Evolutionary conservation across 30 jellyfish, hydroid and myxozoan genomes (phyloP).

Genomic region (Aurelia aurita): DNA sequence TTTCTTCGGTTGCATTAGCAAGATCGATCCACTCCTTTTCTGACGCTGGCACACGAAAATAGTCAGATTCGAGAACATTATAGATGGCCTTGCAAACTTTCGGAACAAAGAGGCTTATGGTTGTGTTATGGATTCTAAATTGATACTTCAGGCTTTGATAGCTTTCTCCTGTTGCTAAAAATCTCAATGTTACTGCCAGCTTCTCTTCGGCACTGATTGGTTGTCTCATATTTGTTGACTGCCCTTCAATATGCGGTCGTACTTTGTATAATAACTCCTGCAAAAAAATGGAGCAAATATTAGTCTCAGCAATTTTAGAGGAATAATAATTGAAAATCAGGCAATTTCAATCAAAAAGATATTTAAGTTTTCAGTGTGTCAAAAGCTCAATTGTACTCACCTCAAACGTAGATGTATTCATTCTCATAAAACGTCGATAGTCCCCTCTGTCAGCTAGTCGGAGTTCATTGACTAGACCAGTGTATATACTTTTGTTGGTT

Average conservation of each 20-base stretch:
- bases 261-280: constrained; percentile 39
- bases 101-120: constrained; percentile 29
- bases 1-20: constrained; percentile 33
- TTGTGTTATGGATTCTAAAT: constrained; percentile 41
- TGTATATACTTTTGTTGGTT: constrained; percentile 23
- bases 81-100: constrained; percentile 32
- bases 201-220: constrained; percentile 59
- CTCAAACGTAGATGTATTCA: constrained; percentile 50
- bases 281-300: constrained; percentile 6
- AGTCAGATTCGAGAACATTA: constrained; percentile 17
- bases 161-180: constrained; percentile 65
- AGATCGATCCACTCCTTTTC: constrained; percentile 53
- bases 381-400: no score
- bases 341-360: no score
- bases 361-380: no score
- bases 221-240: constrained; percentile 20
- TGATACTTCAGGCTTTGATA: constrained; percentile 57
- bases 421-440: constrained; percentile 34
- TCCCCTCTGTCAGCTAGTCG: constrained; percentile 37
- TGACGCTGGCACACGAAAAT: constrained; percentile 35
- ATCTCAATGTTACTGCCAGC: constrained; percentile 65
- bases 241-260: constrained; percentile 23
- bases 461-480: constrained; percentile 28
- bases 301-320: no score
- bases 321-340: no score